Conservation (phyloP, 2,888 invertebrate genomes). For the Epirrhoe tristata region DNA sequence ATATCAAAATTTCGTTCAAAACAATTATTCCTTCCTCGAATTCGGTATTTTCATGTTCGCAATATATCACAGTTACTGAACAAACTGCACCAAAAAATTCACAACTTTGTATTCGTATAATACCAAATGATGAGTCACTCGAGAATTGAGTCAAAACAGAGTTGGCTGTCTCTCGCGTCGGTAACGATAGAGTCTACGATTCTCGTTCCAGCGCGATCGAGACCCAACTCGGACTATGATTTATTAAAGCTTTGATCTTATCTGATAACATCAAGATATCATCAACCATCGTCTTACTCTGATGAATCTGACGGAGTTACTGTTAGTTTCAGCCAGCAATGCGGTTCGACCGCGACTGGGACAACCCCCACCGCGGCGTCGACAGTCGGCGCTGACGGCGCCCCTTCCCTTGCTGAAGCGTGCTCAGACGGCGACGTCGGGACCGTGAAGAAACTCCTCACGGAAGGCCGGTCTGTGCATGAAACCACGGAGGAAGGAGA, state of each 20-base stretch:
- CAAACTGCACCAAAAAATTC: background rate
- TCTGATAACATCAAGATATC: constrained; percentile 60
- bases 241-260: constrained; percentile 83
- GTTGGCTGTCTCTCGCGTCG: constrained; percentile 63
- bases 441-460: constrained; percentile 95
- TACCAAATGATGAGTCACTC: constrained; percentile 83
- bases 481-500: constrained; percentile 99
- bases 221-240: constrained; percentile 71
- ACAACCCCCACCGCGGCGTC: constrained; percentile 80
- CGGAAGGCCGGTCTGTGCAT: constrained; percentile 97
- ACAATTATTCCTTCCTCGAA: constrained; percentile 16
- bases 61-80: constrained; percentile 1
- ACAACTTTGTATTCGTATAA: background rate
- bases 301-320: constrained; percentile 2
- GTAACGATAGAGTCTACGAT: constrained; percentile 61
- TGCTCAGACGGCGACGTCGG: constrained; percentile 98
- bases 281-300: background rate
- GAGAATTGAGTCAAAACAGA: constrained; percentile 82
- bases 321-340: constrained; percentile 69
- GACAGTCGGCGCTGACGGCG: constrained; percentile 80
- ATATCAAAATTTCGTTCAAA: constrained; percentile 11
- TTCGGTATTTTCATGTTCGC: background rate
- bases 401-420: constrained; percentile 94
- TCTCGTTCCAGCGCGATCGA: constrained; percentile 69
- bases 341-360: constrained; percentile 76